A percentile compares a stretch with the other conserved stretches of the same genome.
Conservation (phyloP, 1,140 invertebrate species). For the Calephelis virginiensis region DNA sequence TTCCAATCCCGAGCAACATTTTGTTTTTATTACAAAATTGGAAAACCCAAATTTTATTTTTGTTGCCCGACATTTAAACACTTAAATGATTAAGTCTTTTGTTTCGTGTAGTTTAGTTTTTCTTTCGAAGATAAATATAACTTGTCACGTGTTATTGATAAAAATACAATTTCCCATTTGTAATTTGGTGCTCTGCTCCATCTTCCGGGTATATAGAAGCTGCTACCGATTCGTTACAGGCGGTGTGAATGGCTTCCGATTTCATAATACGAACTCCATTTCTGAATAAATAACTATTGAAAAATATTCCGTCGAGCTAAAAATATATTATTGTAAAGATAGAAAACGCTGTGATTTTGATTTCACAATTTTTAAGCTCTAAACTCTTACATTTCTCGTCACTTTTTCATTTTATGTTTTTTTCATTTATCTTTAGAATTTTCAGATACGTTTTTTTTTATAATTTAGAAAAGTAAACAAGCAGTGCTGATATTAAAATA, state of each 20-base stretch:
- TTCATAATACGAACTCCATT: slow-evolving; percentile 9
- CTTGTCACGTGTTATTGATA: not conserved
- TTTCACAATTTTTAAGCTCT: too few relatives aligned
- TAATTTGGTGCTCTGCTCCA: not conserved
- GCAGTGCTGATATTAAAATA: too few relatives aligned
- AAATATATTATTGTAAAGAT: too few relatives aligned
- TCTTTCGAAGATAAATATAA: not conserved
- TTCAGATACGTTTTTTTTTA: too few relatives aligned
- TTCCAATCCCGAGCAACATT: too few relatives aligned
- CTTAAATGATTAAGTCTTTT: not conserved
- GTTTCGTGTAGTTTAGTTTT: not conserved
- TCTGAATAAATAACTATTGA: not conserved
- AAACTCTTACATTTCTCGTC: too few relatives aligned
- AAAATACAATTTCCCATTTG: not conserved
- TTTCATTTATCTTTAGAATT: too few relatives aligned
- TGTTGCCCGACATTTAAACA: too few relatives aligned
- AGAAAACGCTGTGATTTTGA: not conserved
- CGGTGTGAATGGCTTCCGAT: slow-evolving; percentile 7
- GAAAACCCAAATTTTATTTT: too few relatives aligned
- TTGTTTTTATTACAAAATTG: too few relatives aligned
- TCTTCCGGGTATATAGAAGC: not conserved
- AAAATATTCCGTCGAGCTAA: slow-evolving; percentile 2
- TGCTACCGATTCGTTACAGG: slow-evolving; percentile 1
- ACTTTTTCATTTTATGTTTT: too few relatives aligned
- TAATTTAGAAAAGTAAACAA: too few relatives aligned